Base-by-base conservation (phyloP, 2,113 vertebrate genomes). In the Globicephala melas region DNA sequence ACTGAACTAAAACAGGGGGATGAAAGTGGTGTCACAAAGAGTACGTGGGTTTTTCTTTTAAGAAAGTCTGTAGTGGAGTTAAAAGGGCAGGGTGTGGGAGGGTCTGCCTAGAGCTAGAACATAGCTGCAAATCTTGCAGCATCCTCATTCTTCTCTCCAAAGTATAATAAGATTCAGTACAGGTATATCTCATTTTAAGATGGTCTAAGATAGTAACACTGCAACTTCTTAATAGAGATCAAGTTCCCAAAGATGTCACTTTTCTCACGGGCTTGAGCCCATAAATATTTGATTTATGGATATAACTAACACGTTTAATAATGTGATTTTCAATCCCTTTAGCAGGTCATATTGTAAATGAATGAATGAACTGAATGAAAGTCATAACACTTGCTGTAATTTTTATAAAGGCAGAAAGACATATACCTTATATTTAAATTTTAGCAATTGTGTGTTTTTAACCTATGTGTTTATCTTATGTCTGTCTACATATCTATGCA, bases 131-230 rank as follows among this genome's bases (percentile, higher is more conserved):
- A 83, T 90, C 85, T 95, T 96, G 33, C 31, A 84, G 36, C 36
- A 88, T 71, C 25, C 36, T 94, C 38, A 55, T 67, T 94, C 86
- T 94, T 88, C 58, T 91, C 41, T 23, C 44, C 44, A 58, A 73
- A 91, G 33, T n/a, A 41, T n/a, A 93, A 93, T 47, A 97, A 94
- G n/a, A 89, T 86, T 96, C 53, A 92, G 28, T 62, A 88, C 36
- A 92, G 70, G 20, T 79, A 44, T 91, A 53, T 74, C 76, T 97
- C 84, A 91, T 71, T 96, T 96, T 95, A 96, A 97, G 85, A 90
- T 60, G 80, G 41, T 63, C 84, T 86, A 85, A 83, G 92, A 96
- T 58, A 96, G 85, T 55, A 97, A 89, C 89, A 85, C 68, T 96
- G 92, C 38, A 91, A 87, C 68, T 95, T 98, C 73, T 74, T 94